phyloP scores from a whole-genome alignment of 2,113 vertebrate species.

The Lophius piscatorius region DNA sequence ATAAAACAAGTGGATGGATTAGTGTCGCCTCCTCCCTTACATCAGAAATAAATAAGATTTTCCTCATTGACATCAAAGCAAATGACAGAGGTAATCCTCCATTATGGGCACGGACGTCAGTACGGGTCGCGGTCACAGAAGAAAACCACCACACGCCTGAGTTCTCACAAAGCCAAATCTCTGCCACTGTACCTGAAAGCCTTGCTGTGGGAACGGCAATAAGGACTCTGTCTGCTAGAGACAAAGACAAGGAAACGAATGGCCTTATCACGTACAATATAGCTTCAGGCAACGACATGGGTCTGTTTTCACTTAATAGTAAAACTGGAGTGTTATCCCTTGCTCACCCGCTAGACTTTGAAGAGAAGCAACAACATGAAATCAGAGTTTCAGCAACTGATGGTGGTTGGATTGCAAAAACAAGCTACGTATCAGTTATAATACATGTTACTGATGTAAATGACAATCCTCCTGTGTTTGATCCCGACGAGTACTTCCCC shows the following conservation, averaged over 20 bases:
- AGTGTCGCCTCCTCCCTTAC: conserved; percentile 88
- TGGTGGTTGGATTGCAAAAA: conserved; percentile 93
- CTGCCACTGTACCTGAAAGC: conserved; percentile 87
- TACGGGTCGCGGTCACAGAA: conserved; percentile 90
- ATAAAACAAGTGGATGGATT: conserved; percentile 89
- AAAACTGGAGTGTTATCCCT: conserved; percentile 88
- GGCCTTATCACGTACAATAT: conserved; percentile 90
- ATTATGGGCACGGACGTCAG: conserved; percentile 80
- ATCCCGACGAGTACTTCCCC: conserved; percentile 89
- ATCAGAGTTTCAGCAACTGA: conserved; percentile 89
- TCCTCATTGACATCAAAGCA: conserved; percentile 86
- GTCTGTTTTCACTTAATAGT: conserved; percentile 87
- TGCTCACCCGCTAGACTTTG: conserved; percentile 88
- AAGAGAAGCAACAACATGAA: conserved; percentile 86
- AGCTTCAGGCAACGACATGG: conserved; percentile 87
- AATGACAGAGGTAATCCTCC: conserved; percentile 94
- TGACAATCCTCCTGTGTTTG: conserved; percentile 92
- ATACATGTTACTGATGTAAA: conserved; percentile 91
- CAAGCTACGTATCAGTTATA: conserved; percentile 87
- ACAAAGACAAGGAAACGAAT: conserved; percentile 92
- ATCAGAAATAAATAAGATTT: conserved; percentile 86
- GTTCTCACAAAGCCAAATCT: conserved; percentile 93
- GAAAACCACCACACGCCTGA: conserved; percentile 96
- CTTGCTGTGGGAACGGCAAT: conserved; percentile 85
- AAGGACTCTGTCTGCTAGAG: conserved; percentile 89